These are phyloP conservation scores for Philopedon plagiatum DNA, from an alignment of 2,888 invertebrate species.

Conservation along the genomic window DNA sequence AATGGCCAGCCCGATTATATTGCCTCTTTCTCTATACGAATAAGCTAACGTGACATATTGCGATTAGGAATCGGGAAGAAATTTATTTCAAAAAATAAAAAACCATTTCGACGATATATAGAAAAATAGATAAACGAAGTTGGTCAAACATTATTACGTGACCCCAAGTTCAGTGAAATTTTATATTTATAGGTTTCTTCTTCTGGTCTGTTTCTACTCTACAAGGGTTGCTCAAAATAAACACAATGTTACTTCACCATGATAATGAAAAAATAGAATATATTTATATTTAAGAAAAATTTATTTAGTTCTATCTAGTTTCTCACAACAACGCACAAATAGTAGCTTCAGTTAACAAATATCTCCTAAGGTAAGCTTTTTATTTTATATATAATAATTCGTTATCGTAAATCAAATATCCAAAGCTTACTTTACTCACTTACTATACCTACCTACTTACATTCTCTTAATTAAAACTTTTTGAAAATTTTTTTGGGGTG, in stretches of 20 bases:
- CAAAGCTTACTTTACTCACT: too few species aligned
- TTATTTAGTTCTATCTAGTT: background rate
- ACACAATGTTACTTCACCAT: too few species aligned
- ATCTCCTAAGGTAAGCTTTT: too few species aligned
- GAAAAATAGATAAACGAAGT: constrained; percentile 40
- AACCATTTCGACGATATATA: constrained; percentile 24
- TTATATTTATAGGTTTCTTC: constrained; percentile 26
- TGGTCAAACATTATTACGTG: constrained; percentile 42
- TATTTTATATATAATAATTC: too few species aligned
- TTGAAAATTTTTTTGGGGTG: too few species aligned
- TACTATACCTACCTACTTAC: too few species aligned
- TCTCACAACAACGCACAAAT: too few species aligned
- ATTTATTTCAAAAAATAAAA: constrained; percentile 45
- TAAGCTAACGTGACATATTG: constrained; percentile 47
- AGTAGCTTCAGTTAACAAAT: too few species aligned
- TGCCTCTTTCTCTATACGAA: constrained; percentile 38
- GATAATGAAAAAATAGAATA: background rate
- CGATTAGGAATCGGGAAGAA: constrained; percentile 42
- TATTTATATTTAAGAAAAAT: background rate
- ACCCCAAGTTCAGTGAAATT: constrained; percentile 20
- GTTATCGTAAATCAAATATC: too few species aligned
- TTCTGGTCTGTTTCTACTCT: background rate
- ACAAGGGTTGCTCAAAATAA: background rate
- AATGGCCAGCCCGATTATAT: constrained; percentile 49
- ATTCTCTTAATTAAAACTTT: too few species aligned